A percentile compares a stretch with the other conserved stretches of the same genome.
Evolutionary conservation across 2,113 vertebrate species (phyloP).

Genomic region (Peromyscus leucopus): DNA sequence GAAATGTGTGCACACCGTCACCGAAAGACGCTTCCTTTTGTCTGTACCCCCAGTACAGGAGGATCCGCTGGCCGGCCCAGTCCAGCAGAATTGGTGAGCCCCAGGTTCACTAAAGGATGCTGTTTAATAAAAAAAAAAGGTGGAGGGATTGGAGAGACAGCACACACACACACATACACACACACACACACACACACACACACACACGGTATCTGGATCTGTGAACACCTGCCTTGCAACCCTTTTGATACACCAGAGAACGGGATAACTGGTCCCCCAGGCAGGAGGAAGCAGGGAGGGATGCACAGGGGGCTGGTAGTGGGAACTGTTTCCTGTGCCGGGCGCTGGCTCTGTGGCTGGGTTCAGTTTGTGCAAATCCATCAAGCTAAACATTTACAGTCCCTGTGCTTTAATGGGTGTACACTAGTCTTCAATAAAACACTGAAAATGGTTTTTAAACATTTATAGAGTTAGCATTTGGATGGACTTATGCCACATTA

Average conservation of each 20-base stretch:
- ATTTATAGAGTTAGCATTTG: constrained; percentile 19
- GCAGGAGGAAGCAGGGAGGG: too few species aligned
- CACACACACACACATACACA: background rate
- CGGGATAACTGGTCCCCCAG: background rate
- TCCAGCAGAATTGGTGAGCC: background rate
- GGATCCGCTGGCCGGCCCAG: background rate
- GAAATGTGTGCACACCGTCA: background rate
- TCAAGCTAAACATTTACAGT: background rate
- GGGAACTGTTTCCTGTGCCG: background rate
- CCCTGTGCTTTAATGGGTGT: background rate
- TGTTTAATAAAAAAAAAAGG: background rate
- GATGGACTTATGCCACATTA: background rate
- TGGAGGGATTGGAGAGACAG: too few species aligned
- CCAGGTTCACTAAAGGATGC: background rate
- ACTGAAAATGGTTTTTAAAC: background rate
- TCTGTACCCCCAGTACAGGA: background rate
- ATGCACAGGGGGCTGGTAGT: background rate
- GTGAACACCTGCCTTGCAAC: background rate
- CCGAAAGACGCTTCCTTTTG: background rate
- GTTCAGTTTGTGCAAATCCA: constrained; percentile 29
- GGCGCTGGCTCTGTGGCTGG: background rate
- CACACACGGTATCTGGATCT: background rate
- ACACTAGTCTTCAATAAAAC: constrained; percentile 32
- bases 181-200: background rate
- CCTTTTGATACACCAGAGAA: background rate